phyloP scores from a whole-genome alignment of 2,888 invertebrate species.

The Caenorhabditis imperialis region DNA sequence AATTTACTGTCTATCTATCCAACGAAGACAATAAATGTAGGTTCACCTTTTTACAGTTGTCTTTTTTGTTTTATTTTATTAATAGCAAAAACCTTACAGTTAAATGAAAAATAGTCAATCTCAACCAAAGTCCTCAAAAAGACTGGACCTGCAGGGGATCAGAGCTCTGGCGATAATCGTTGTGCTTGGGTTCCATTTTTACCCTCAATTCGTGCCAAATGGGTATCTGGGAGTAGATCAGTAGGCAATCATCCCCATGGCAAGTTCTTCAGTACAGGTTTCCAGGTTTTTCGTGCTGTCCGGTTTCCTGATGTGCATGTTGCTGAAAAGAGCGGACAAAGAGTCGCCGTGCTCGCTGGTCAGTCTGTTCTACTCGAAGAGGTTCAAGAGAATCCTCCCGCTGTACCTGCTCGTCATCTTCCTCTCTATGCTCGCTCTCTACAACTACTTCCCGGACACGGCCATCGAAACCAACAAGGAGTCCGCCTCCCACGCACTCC shows the following conservation, averaged over 20 bases:
- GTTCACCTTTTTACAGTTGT: too few species aligned
- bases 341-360: slow-evolving; percentile 3
- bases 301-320: slow-evolving; percentile 34
- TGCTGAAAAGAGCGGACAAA: slow-evolving; percentile 17
- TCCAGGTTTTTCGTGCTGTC: slow-evolving; percentile 35
- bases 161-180: slow-evolving; percentile 14
- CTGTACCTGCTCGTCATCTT: slow-evolving; percentile 35
- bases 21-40: too few species aligned
- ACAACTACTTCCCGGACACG: slow-evolving; percentile 17
- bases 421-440: slow-evolving; percentile 7
- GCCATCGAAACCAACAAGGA: slow-evolving; percentile 22
- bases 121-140: background rate
- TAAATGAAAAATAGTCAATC: too few species aligned
- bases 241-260: background rate
- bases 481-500: slow-evolving; percentile 23
- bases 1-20: too few species aligned
- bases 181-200: slow-evolving; percentile 20
- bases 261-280: slow-evolving; percentile 12
- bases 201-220: slow-evolving; percentile 13
- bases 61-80: too few species aligned
- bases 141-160: slow-evolving; percentile 17
- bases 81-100: too few species aligned
- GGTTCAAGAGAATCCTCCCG: slow-evolving; percentile 41
- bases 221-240: slow-evolving; percentile 18
- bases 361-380: slow-evolving; percentile 19